Evolutionary conservation across 23 tunicate species (phyloP), one percentile per base, ranked within the genome.

Genomic region (Trididemnum clinides): DNA sequence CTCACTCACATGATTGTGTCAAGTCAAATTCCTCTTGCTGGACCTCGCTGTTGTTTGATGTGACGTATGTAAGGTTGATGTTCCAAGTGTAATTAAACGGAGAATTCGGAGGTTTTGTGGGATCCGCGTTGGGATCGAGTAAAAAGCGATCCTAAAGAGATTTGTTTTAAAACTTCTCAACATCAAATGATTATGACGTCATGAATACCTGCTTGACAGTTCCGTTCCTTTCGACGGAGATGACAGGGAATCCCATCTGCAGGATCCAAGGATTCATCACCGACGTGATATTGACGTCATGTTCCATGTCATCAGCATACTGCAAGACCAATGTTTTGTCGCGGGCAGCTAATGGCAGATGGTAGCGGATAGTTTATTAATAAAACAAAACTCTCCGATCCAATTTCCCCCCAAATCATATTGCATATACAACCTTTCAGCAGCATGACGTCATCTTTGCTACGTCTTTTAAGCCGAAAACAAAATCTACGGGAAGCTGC

Each of bases 161-260:
- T n/a, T n/a, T n/a, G n/a, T n/a, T n/a, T n/a, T n/a, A n/a, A n/a
- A n/a, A n/a, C n/a, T n/a, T 44, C 15, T 44, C 12, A 15, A 44
- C 10, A 44, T 15, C 10, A 44, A 15, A 7, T 44, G 15, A 15
- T 7, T 44, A 10, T 7, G 12, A 44, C 10, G 54, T 7, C 15
- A 7, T 44, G 15, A 44, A 28, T 62, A 82, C 92, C 77, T 76
- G 88, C 6, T 81, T 57, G 6, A 30, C 87, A 27, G 66, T 79
- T 2, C 80, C 66, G 28, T 62, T 54, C 15, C 20, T 6, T n/a
- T 33, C 58, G 44, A 90, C 88, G 12, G 34, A 63, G 0, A 94
- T 22, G 21, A 94, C 94, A 25, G 98, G 98, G 29, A 58, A 94
- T 31, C 98, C 98, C 91, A 94, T 86, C 64, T 94, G 98, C 15